These are phyloP conservation scores for Cremastinae sp. DNA, from an alignment of 2,888 invertebrate genomes.

Conservation along the genomic window DNA sequence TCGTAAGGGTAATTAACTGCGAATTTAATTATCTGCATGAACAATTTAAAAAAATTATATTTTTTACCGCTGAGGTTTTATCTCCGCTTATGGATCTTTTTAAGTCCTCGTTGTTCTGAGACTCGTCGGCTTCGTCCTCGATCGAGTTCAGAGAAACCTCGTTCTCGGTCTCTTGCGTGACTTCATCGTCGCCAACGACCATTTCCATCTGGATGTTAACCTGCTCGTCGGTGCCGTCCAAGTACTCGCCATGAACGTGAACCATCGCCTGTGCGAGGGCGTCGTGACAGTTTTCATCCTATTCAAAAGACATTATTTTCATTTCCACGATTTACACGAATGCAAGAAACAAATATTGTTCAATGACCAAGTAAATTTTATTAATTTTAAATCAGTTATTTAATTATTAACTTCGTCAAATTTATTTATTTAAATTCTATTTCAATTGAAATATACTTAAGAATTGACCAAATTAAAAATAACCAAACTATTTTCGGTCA, in stretches of 20 bases:
- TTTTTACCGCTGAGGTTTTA: conserved; percentile 45
- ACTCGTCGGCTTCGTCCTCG: conserved; percentile 43
- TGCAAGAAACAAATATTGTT: no score
- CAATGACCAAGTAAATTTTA: no score
- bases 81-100: conserved; percentile 45
- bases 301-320: conserved; percentile 1
- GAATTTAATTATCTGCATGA: no score
- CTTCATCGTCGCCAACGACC: conserved; percentile 68
- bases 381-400: no score
- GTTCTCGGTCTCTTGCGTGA: conserved; percentile 43
- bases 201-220: conserved; percentile 73
- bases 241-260: conserved; percentile 74
- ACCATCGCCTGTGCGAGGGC: conserved; percentile 75
- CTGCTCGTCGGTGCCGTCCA: conserved; percentile 68
- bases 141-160: conserved; percentile 47
- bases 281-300: conserved; percentile 68
- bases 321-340: not conserved
- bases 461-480: no score
- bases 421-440: no score
- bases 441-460: no score
- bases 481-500: no score
- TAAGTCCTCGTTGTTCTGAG: conserved; percentile 37
- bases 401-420: no score
- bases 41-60: no score
- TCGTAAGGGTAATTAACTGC: not conserved